These are phyloP conservation scores for Pristiophorus japonicus DNA, from an alignment of 2,113 vertebrate genomes.

Conservation along the genomic window DNA sequence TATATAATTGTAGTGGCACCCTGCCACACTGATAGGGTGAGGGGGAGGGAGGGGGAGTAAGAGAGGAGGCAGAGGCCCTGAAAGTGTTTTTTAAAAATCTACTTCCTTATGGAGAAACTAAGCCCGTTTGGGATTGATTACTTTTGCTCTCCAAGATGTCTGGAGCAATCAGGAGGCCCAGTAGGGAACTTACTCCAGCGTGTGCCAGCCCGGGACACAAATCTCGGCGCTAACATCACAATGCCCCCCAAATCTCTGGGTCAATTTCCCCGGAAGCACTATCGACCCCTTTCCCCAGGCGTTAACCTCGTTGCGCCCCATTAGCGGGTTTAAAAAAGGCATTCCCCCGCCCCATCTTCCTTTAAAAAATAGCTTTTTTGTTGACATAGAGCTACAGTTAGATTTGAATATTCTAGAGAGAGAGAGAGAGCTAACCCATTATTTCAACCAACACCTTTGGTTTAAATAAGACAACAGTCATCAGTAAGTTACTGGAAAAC, in stretches of 20 bases:
- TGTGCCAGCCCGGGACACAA: no score
- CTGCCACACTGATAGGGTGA: no score
- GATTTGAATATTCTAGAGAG: not conserved
- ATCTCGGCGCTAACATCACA: no score
- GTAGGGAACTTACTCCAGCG: not conserved
- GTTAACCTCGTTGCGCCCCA: no score
- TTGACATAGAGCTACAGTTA: not conserved
- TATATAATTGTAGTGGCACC: no score
- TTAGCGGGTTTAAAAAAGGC: no score
- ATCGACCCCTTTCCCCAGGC: no score
- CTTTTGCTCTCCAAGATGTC: not conserved
- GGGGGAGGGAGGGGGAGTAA: no score
- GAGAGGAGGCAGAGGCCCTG: no score
- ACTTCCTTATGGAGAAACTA: not conserved
- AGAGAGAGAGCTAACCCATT: not conserved
- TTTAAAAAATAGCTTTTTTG: not conserved
- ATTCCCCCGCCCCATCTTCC: no score
- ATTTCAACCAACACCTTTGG: not conserved
- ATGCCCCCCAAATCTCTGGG: no score
- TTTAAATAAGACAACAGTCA: not conserved
- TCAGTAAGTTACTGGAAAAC: not conserved
- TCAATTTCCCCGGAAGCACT: no score
- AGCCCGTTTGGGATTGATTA: not conserved
- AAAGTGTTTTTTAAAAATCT: not conserved
- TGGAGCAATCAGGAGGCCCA: not conserved